A percentile compares a stretch with the other conserved stretches of the same genome.
Conservation (phyloP, 2,113 vertebrate genomes). For the Neogale vison region DNA sequence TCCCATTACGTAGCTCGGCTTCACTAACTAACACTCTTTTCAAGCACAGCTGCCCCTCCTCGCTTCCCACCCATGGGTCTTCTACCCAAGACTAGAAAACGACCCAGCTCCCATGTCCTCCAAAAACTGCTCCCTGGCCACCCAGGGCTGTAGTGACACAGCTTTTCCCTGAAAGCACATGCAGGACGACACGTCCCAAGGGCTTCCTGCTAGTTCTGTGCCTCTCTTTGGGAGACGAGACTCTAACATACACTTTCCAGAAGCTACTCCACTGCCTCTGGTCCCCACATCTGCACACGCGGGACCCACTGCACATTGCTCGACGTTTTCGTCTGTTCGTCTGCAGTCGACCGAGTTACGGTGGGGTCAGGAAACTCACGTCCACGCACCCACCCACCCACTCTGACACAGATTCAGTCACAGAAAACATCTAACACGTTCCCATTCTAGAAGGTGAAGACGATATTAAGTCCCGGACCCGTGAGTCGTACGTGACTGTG, state of each 20-base stretch:
- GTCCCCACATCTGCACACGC: rapidly evolving
- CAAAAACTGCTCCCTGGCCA: no score
- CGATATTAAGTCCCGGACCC: background rate
- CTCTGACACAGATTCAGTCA: background rate
- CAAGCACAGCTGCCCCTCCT: rapidly evolving
- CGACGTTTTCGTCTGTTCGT: background rate
- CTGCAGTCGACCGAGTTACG: background rate
- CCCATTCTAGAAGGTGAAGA: background rate
- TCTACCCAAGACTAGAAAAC: rapidly evolving
- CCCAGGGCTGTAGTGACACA: rapidly evolving
- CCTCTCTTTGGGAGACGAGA: background rate
- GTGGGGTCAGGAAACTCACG: background rate
- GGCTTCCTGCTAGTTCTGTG: rapidly evolving
- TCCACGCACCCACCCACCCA: background rate
- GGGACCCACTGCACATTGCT: rapidly evolving
- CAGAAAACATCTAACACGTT: background rate
- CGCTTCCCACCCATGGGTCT: rapidly evolving
- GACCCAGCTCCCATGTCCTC: rapidly evolving
- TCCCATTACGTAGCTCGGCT: background rate
- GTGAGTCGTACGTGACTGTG: rapidly evolving
- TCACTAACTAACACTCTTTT: background rate
- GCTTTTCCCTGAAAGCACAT: background rate
- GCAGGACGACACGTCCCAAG: background rate
- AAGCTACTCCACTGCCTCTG: background rate
- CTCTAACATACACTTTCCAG: rapidly evolving